A percentile compares a stretch with the other conserved stretches of the same genome.
phyloP scores from a whole-genome alignment of 2,888 invertebrate genomes.

The Megaustenia siamemsis region DNA sequence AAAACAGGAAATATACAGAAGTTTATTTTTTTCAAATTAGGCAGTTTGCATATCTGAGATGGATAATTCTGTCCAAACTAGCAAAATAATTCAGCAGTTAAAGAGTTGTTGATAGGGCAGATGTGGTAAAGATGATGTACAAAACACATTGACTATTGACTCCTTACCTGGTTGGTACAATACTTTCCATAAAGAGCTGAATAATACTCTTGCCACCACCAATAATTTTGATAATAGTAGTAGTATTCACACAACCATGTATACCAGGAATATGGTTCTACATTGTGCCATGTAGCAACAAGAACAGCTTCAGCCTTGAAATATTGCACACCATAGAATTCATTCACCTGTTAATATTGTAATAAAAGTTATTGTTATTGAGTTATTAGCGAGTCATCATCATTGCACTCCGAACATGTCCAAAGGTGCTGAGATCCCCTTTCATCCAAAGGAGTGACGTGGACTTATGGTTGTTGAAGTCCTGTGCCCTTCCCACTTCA shows the following conservation, averaged over 20 bases:
- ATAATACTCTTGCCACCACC: conserved; percentile 9
- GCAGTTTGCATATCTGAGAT: no score
- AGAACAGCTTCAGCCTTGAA: conserved; percentile 2
- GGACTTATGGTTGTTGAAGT: no score
- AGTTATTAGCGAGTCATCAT: no score
- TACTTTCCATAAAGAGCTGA: background rate
- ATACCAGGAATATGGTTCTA: conserved; percentile 26
- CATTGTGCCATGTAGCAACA: background rate
- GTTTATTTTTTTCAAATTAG: no score
- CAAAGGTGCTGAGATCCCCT: no score
- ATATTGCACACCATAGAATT: background rate
- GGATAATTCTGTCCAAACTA: no score
- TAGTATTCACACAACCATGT: conserved; percentile 30
- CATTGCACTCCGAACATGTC: no score
- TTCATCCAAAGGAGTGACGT: no score
- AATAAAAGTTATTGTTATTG: no score
- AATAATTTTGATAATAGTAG: background rate
- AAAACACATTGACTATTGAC: background rate
- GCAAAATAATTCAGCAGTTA: no score
- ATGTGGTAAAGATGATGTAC: background rate
- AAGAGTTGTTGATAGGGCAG: background rate
- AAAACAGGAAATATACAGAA: no score
- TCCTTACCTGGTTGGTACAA: background rate
- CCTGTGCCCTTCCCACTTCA: no score
- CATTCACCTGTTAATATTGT: conserved; percentile 2